Base-by-base conservation (phyloP, 2,797 vertebrate genomes). In the Serranus cabrilla region DNA sequence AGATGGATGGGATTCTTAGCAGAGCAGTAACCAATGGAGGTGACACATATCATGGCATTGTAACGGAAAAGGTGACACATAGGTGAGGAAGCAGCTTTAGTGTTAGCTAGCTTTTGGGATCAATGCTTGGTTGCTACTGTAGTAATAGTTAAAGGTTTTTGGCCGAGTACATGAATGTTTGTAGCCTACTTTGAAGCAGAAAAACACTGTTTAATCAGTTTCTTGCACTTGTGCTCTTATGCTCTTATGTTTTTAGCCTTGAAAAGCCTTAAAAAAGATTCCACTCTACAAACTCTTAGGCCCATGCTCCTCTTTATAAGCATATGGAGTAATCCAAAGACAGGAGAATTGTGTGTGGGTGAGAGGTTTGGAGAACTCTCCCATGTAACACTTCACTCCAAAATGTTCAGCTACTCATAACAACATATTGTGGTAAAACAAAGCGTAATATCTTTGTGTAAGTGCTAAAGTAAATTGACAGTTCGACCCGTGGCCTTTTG, bases 251-350 rank as follows among this genome's bases (percentile, higher is more conserved):
- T 47, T 47, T 47, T n/a, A 47, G 18, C 18, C 16, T 47, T 47
- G 45, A 47, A 47, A 47, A 11, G 18, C 9, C 18, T 47, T 11
- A 10, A n/a, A 47, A 47, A 43, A 43, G 45, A 47, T 18, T n/a
- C 18, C 45, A n/a, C 45, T n/a, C 18, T 2, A 4, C 46, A 49
- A 21, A 49, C 46, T 20, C n/a, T 11, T 20, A 34, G 18, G 18
- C 10, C 46, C 42, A 18, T 11, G 18, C 4, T 20, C 46, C 46
- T 20, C 46, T 20, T 11, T n/a, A 49, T 5, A 20, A 49, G 46
- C 46, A 49, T 49, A n/a, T 49, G n/a, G 46, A 40, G 23, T 58
- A 57, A 71, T 50, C n/a, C 16, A 50, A 49, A 4, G 23, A 74
- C 58, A 61, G 27, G 42, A 49, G 11, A 37, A 14, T 14, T 13